phyloP scores from a whole-genome alignment of 64 coral and sea anemone species.

The Stichodactyla helianthus region DNA sequence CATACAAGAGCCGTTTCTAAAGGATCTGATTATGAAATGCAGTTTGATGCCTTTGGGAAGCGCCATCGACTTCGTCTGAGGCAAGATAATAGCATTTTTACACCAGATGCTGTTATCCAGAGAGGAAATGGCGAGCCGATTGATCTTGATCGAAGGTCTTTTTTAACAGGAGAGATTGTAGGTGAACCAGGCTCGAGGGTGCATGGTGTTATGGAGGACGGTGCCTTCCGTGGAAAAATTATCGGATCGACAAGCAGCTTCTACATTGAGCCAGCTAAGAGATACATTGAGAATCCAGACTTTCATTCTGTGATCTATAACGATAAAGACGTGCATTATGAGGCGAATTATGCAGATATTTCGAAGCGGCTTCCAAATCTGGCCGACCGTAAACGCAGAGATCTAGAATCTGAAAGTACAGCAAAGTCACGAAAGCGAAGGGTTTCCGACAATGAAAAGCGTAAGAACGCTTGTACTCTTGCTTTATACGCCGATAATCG shows the following conservation, averaged over 20 bases:
- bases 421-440: slow-evolving; percentile 39
- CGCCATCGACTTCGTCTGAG: slow-evolving; percentile 49
- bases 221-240: slow-evolving; percentile 87
- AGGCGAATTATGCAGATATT: slow-evolving; percentile 59
- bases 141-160: slow-evolving; percentile 65
- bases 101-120: slow-evolving; percentile 69
- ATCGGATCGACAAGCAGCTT: slow-evolving; percentile 51
- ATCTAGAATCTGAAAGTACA: not conserved
- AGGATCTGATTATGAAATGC: slow-evolving; percentile 57
- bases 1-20: slow-evolving; percentile 56
- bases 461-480: slow-evolving; percentile 49
- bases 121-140: slow-evolving; percentile 68
- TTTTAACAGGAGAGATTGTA: slow-evolving; percentile 67
- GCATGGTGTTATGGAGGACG: slow-evolving; percentile 80
- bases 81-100: slow-evolving; percentile 64
- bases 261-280: slow-evolving; percentile 73
- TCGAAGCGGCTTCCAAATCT: slow-evolving; percentile 20
- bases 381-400: slow-evolving; percentile 27
- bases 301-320: slow-evolving; percentile 97
- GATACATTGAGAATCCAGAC: slow-evolving; percentile 59
- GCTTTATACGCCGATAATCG: slow-evolving; percentile 65
- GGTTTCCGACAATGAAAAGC: slow-evolving; percentile 27
- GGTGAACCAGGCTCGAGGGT: slow-evolving; percentile 67
- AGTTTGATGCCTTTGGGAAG: slow-evolving; percentile 66
- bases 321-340: slow-evolving; percentile 64